A percentile compares a stretch with the other conserved stretches of the same genome.
Conservation (phyloP, 2,797 vertebrate genomes). For the Sphaeramia orbicularis region DNA sequence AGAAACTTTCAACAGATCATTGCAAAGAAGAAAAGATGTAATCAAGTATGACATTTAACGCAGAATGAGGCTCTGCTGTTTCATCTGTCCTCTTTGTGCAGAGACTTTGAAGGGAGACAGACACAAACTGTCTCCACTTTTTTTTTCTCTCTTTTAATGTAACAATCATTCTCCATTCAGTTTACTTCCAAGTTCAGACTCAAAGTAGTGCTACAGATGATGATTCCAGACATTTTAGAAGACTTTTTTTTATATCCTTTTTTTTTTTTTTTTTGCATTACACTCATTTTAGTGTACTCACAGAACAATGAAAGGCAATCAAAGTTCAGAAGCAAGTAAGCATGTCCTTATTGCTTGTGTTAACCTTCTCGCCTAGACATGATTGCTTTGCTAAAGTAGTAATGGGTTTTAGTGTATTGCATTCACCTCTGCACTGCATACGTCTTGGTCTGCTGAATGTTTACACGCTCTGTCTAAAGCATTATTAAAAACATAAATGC, state of each 20-base stretch:
- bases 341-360: slow-evolving; percentile 43
- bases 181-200: slow-evolving; percentile 21
- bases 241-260: not conserved
- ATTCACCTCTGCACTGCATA: slow-evolving; percentile 19
- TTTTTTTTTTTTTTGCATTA: not conserved
- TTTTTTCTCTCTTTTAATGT: slow-evolving; percentile 69
- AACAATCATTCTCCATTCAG: slow-evolving; percentile 3
- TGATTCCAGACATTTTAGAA: slow-evolving; percentile 13
- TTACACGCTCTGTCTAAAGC: slow-evolving; percentile 31
- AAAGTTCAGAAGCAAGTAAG: slow-evolving; percentile 50
- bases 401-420: slow-evolving; percentile 49
- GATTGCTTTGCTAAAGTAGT: slow-evolving; percentile 51
- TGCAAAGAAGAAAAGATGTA: slow-evolving; percentile 21
- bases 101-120: slow-evolving; percentile 77
- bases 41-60: slow-evolving; percentile 60
- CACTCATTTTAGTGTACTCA: slow-evolving; percentile 1
- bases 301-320: slow-evolving; percentile 35
- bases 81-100: slow-evolving; percentile 38
- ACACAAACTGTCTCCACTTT: slow-evolving; percentile 75
- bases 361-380: slow-evolving; percentile 41
- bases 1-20: slow-evolving; percentile 37
- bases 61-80: slow-evolving; percentile 33
- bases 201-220: slow-evolving; percentile 8
- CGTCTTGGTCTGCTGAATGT: slow-evolving; percentile 27
- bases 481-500: slow-evolving; percentile 25